Evolutionary conservation across 2,113 vertebrate species (phyloP), one percentile per base, ranked within the genome.

Genomic region (Probosciger aterrimus): DNA sequence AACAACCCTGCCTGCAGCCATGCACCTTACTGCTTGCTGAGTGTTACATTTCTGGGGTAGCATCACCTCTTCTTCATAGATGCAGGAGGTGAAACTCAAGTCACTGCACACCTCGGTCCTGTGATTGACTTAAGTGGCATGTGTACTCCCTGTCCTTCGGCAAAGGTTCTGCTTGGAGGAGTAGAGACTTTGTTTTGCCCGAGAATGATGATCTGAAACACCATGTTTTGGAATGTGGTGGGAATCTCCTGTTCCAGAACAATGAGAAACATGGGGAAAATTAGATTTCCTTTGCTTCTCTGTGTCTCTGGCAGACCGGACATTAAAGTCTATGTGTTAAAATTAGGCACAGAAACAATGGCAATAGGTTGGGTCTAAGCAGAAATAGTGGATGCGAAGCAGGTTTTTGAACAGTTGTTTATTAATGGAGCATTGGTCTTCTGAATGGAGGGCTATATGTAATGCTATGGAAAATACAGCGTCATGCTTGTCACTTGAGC

Each of bases 111-210:
- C 28, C 22, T 3, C 6, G 30, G 15, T 39, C 49, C 73, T 41
- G 50, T 1, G 0, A 1, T 30, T 11, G 18, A 30, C 16, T 30
- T 80, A 53, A 4, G 28, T 11, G 50, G 16, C 30, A 3, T 0
- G 6, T 44, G 49, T 43, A 2, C 8, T 75, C 35, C 39, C 23
- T 55, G 30, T 74, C n/a, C 57, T 39, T 15, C 1, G 0, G 27
- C 33, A 68, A 15, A 23, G 9, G 10, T 44, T 82, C 55, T 4
- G 1, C 55, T 39, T 33, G 41, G 49, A 59, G 79, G 25, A 55
- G 43, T 18, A 55, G 43, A 69, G 25, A 25, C 64, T 13, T 39
- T 41, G 28, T 73, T 85, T 78, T 60, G 9, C 16, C 43, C 35
- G 27, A 35, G 10, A 70, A 49, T 0, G 2, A 6, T 35, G 22